These are phyloP conservation scores for Zoanthus gigantus DNA, from an alignment of 92 coral and sea anemone species.

Conservation along the genomic window DNA sequence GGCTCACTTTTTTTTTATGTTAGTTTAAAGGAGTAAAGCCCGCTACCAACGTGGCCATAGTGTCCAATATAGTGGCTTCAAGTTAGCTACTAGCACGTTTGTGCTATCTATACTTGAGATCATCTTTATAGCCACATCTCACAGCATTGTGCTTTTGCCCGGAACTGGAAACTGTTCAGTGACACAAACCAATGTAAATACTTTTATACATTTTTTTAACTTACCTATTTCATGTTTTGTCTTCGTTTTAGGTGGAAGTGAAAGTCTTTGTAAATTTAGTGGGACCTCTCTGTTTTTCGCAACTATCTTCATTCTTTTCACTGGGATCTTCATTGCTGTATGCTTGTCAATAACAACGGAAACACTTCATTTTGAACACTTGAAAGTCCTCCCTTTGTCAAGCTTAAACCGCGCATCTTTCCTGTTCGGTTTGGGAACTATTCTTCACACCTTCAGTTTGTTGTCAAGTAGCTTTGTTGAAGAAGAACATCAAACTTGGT, in stretches of 20 bases:
- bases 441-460: constrained; percentile 79
- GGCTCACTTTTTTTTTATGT: too few relatives aligned
- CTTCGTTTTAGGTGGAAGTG: constrained; percentile 86
- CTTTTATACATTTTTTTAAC: background rate
- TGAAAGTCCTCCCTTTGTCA: constrained; percentile 13
- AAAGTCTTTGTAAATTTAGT: constrained; percentile 72
- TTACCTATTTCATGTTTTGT: background rate
- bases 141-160: too few relatives aligned
- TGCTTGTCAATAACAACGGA: constrained; percentile 12
- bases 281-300: constrained; percentile 56
- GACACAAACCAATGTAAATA: too few relatives aligned
- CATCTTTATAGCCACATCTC: too few relatives aligned
- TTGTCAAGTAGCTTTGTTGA: constrained; percentile 95
- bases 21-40: too few relatives aligned
- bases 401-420: constrained; percentile 35
- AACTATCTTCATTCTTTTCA: constrained; percentile 45
- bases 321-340: constrained; percentile 33
- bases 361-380: background rate
- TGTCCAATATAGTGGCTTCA: too few relatives aligned
- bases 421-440: constrained; percentile 50
- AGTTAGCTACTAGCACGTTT: too few relatives aligned
- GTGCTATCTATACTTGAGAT: too few relatives aligned
- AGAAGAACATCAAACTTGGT: constrained; percentile 98
- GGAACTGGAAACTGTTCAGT: too few relatives aligned
- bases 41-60: too few relatives aligned